Conservation (phyloP, 1,140 invertebrate species). For the Agrypnia vestita region DNA sequence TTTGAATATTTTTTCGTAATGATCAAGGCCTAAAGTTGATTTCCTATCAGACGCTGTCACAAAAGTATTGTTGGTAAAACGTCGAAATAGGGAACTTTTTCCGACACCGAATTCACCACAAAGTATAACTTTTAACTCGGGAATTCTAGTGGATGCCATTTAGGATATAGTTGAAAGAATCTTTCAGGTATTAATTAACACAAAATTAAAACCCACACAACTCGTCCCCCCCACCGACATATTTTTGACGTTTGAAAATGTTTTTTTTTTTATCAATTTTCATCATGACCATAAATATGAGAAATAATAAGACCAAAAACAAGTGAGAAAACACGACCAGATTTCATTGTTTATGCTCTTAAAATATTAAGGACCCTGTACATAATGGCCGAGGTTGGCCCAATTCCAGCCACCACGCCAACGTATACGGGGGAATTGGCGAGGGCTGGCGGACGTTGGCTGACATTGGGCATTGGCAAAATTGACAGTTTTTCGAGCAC, state of each 20-base stretch:
- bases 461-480: no score
- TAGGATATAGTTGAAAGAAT: not conserved
- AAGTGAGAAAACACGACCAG: no score
- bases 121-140: constrained; percentile 94
- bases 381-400: no score
- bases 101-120: constrained; percentile 97
- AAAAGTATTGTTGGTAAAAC: constrained; percentile 92
- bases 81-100: constrained; percentile 93
- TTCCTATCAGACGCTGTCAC: constrained; percentile 85
- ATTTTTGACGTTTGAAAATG: not conserved
- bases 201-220: not conserved
- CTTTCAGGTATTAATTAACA: no score
- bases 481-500: no score
- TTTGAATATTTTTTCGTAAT: constrained; percentile 86
- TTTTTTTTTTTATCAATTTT: not conserved
- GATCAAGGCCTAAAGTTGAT: constrained; percentile 93
- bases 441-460: no score
- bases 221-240: not conserved
- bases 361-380: no score
- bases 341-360: no score
- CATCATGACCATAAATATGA: not conserved
- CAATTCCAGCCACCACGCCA: no score
- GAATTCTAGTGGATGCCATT: constrained; percentile 58
- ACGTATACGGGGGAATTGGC: no score
- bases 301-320: no score